Evolutionary conservation across 2,888 invertebrate genomes (phyloP), one percentile per base, ranked within the genome.

Genomic region (Trachelus troglodyta): DNA sequence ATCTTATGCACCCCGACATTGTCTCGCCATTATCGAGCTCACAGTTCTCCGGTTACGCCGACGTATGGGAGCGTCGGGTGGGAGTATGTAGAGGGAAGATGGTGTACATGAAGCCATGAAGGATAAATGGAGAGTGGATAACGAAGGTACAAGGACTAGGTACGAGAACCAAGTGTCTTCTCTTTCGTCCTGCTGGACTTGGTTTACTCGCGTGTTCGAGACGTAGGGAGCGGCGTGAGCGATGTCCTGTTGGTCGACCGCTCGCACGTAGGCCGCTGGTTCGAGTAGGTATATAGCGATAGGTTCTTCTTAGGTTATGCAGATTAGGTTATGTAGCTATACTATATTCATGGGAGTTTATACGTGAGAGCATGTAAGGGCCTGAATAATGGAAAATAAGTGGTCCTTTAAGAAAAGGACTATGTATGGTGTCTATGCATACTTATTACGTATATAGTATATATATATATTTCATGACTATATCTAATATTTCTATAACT

Each of bases 81-180:
- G 56, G 56, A 56, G 56, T 9, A 9, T 23, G 84, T 83, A 85
- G 84, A 85, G 81, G 81, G 79, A 73, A 77, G 77, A 77, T 35
- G 73, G 74, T 75, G 78, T 78, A 82, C 80, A 79, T 79, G 81
- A 69, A 74, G 77, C 74, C 81, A 81, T 85, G 87, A 87, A 88
- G 87, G 86, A 90, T 89, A 89, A 89, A 90, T 87, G 89, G 87
- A 79, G 85, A 87, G 88, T 87, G 89, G 88, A 90, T 89, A 90
- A 90, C 89, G 89, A 88, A 90, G 87, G 89, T 89, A 90, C 90
- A 88, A 89, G 89, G 86, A 23, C 56, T 56, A 56, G 56, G 86
- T 87, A 86, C 86, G 85, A 84, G 88, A 86, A 86, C 85, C 85
- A 86, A 89, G 87, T 87, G 84, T 85, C 84, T 82, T 83, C 84